Evolutionary conservation across 2,888 invertebrate genomes (phyloP), one percentile per base, ranked within the genome.

Genomic region (Orthonychiurus folsomi): DNA sequence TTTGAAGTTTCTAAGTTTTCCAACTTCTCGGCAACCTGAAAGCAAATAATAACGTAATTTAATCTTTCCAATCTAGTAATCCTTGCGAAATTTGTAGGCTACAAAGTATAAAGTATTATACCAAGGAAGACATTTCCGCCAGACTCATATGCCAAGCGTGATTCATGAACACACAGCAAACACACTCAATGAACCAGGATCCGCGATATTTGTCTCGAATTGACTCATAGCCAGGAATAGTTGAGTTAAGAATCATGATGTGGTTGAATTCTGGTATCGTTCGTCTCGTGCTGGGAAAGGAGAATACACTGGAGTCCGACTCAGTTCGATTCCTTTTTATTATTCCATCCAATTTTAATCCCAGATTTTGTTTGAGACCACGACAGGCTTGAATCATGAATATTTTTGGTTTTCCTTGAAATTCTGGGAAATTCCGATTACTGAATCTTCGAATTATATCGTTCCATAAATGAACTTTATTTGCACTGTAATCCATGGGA

Each of bases 371-470:
- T 28, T 37, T 48, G 9, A 64, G 58, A 12, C 71, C 71, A 23
- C 66, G 69, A 60, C 71, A 71, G 1, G 69, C 64, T 62, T 68
- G 68, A 12, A 71, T 59, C 1, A 71, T 56, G 52, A 71, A 71
- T 37, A 71, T 61, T 50, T 71, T 71, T 1, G 71, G 71, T 27
- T 68, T 71, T 9, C 62, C 62, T 15, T 62, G 62, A 1, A 71
- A 60, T 2, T 24, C 48, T 12, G 60, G 59, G 60, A 68, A 71
- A 20, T 66, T 52, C 2, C 59, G 48, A 37, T 71, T 71, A 50
- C 68, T 69, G 48, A 69, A 69, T 12, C 26, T 23, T 21, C 62
- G 52, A 1, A 71, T 9, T 3, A 71, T 60, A 1, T 71, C 71
- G 21, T 68, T 66, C 23, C 65, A 63, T 15, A 71, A 63, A 52